Conservation (phyloP, 64 coral and sea anemone species). For the Porites australiensis region DNA sequence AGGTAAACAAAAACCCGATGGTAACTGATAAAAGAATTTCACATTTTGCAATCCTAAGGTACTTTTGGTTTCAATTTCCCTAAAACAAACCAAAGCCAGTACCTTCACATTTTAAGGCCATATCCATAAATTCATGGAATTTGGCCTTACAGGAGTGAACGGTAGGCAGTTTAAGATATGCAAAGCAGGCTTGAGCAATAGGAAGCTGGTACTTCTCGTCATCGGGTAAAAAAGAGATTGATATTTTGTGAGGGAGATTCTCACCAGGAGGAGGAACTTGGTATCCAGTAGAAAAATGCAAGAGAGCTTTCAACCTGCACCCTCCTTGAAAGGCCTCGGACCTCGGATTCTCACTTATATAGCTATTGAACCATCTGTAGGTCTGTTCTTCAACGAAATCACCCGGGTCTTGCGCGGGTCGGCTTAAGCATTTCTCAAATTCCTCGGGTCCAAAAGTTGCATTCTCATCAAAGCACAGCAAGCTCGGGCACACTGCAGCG, state of each 20-base stretch:
- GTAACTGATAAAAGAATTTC: too few species aligned
- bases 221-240: background rate
- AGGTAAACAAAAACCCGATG: too few species aligned
- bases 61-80: too few species aligned
- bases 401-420: background rate
- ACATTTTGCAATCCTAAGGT: too few species aligned
- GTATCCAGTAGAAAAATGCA: slow-evolving; percentile 34
- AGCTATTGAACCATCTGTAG: slow-evolving; percentile 22
- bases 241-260: background rate
- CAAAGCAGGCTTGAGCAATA: slow-evolving; percentile 10
- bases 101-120: too few species aligned
- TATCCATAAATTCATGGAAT: too few species aligned
- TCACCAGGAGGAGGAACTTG: slow-evolving; percentile 41
- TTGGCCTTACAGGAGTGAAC: slow-evolving; percentile 18
- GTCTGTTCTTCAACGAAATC: slow-evolving; percentile 25
- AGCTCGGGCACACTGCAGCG: background rate
- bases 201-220: slow-evolving; percentile 6
- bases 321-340: background rate
- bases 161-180: slow-evolving; percentile 6
- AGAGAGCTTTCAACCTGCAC: slow-evolving; percentile 42
- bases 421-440: slow-evolving; percentile 26
- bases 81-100: too few species aligned
- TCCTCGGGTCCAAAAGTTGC: slow-evolving; percentile 11
- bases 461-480: background rate
- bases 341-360: slow-evolving; percentile 25